Percentiles rank a stretch among this genome's conserved stretches.
phyloP scores from a whole-genome alignment of 2,797 vertebrate species.

The Macroramphosus scolopax region DNA sequence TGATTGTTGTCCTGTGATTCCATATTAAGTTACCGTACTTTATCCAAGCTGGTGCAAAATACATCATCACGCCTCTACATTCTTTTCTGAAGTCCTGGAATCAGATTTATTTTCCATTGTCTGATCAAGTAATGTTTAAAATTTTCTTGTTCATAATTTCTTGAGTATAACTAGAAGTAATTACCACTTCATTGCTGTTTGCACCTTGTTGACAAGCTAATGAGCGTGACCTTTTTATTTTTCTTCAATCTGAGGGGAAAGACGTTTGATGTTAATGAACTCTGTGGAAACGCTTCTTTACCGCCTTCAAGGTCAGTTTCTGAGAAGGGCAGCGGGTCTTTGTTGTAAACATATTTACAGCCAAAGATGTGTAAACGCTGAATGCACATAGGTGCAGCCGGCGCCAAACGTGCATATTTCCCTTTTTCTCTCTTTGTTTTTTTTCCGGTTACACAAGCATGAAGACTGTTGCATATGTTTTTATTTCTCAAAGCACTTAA shows the following conservation, averaged over 20 bases:
- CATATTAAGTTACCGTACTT: no score
- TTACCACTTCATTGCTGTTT: conserved; percentile 9
- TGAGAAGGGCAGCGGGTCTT: conserved; percentile 65
- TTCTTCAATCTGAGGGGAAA: conserved; percentile 22
- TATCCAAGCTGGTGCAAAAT: no score
- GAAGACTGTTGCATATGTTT: conserved; percentile 35
- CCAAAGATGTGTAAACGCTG: conserved; percentile 72
- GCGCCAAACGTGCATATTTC: conserved; percentile 43
- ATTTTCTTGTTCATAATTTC: conserved; percentile 7
- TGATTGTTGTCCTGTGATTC: neutral
- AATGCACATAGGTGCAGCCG: conserved; percentile 64
- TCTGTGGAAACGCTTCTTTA: conserved; percentile 73
- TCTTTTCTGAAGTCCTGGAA: no score
- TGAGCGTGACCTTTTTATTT: conserved; percentile 38
- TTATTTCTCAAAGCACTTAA: conserved; percentile 49
- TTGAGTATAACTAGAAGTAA: conserved; percentile 3
- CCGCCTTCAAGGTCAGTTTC: conserved; percentile 76
- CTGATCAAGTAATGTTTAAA: no score
- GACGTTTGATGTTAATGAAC: conserved; percentile 72
- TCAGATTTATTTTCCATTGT: no score
- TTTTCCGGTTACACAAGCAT: conserved; percentile 27
- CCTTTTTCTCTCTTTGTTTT: conserved; percentile 19
- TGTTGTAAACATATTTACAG: conserved; percentile 79
- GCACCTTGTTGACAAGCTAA: conserved; percentile 50
- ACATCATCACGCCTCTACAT: no score